Evolutionary conservation across 2,797 vertebrate species (phyloP), one percentile per base, ranked within the genome.

Genomic region (Ptychadena robeensis): DNA sequence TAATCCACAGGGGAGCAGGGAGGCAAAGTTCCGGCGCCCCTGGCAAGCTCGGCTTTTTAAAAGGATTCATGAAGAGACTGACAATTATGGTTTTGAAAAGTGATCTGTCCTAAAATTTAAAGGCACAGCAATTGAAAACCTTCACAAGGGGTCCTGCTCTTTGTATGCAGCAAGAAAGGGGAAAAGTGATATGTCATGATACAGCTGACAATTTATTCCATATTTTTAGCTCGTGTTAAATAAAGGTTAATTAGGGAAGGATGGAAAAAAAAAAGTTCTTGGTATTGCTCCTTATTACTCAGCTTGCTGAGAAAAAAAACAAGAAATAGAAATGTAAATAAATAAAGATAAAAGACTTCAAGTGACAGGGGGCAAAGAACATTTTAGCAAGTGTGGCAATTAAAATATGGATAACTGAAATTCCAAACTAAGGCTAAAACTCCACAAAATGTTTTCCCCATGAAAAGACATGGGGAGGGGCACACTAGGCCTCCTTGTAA

Each of bases 41-140:
- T 74, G 35, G 70, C 80, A 83, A 73, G 75, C 76, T 10, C 34
- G 25, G 82, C 70, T 73, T 65, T 79, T 79, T 65, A 71, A 84
- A 81, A 80, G 66, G 71, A 85, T 71, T 80, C 78, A 79, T 66
- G 74, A 78, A 75, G 68, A 71, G 78, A 85, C 76, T 44, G 48
- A 77, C 78, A 80, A 76, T 85, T 85, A 81, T 85, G 72, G 78
- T 80, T 69, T 74, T 85, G 83, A 85, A 85, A 85, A 76, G 83
- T 76, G 83, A 85, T 85, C 83, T 59, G 35, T 85, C 78, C 37
- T 64, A 79, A 73, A 84, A 74, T 74, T 15, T 30, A 85, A 85
- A 59, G 72, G 32, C 44, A 38, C 65, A 74, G 71, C 35, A 66
- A 38, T 61, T 78, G 53, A 76, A 84, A 80, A 44, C 27, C 57